These are phyloP conservation scores for Sprattus sprattus DNA, from an alignment of 2,113 vertebrate genomes.

Conservation along the genomic window DNA sequence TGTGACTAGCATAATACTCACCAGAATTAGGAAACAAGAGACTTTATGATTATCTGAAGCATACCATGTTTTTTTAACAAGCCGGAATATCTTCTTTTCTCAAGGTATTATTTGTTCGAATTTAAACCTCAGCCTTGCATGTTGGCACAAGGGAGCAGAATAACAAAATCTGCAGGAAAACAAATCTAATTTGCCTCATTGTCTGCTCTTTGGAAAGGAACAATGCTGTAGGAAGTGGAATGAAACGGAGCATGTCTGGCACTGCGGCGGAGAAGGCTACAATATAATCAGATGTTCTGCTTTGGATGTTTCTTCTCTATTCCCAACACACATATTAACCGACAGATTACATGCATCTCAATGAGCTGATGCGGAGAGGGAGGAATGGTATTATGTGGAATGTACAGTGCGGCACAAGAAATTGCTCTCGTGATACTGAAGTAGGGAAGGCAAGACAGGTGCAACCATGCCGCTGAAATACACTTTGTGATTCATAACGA, in stretches of 20 bases:
- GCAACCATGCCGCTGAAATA: neutral
- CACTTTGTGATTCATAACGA: constrained; percentile 44
- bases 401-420: neutral
- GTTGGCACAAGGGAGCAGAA: neutral
- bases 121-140: neutral
- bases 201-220: neutral
- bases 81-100: neutral
- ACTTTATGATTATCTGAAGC: neutral
- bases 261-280: neutral
- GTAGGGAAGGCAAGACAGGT: neutral
- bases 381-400: neutral
- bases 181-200: constrained; percentile 23
- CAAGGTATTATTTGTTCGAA: constrained; percentile 2
- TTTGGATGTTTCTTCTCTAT: constrained; percentile 18
- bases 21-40: neutral
- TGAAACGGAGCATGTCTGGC: neutral
- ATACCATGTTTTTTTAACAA: neutral
- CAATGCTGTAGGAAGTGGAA: neutral
- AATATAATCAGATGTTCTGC: constrained; percentile 19
- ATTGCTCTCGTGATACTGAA: neutral
- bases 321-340: constrained; percentile 6
- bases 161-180: constrained; percentile 15
- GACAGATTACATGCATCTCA: neutral
- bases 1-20: neutral
- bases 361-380: neutral